Base-by-base conservation (phyloP, 2,888 invertebrate genomes). In the Nemotelus nigrinus region DNA sequence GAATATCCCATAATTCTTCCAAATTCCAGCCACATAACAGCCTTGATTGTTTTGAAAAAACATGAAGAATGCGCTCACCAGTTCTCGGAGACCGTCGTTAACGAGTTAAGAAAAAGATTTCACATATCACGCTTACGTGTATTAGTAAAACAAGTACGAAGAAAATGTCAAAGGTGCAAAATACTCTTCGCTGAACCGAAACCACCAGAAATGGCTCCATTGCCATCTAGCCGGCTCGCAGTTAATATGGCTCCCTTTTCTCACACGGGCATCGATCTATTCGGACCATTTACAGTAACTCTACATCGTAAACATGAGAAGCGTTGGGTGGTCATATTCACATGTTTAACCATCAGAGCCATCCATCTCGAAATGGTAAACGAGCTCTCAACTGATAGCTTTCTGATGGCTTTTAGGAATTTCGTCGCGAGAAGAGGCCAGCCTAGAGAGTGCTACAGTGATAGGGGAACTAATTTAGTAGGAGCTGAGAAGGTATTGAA, bases 381-480 rank as follows among this genome's bases (percentile, higher is more conserved):
- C 3, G 57, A 57, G n/a, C 10, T 57, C 57, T 57, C 3, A 10
- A 25, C 5, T 10, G n/a, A 25, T 57, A 25, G 3, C 57, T 10
- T 25, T 25, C 10, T 57, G 25, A 25, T 25, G 25, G 25, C 25
- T 25, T 25, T 25, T 25, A 25, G 25, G 25, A 25, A 25, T 25
- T 57, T 57, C 8, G 57, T 57, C 25, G 57, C 57, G 10, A 57
- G 57, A 57, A 57, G 57, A 7, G 57, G 57, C 10, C 57, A 57
- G 57, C 57, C 57, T 57, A 10, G 10, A 57, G 57, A 57, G 57
- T 57, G 57, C 57, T 57, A 57, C 57, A 57, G 57, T 25, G 57
- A 57, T 25, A 4, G 57, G 8, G 3, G 3, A 57, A 25, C 25
- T 25, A 25, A 25, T 25, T 25, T 25, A 25, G 25, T 25, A 25